A percentile compares a stretch with the other conserved stretches of the same genome.
Evolutionary conservation across 92 coral and sea anemone species (phyloP).

Genomic region (Phenganax marumi): DNA sequence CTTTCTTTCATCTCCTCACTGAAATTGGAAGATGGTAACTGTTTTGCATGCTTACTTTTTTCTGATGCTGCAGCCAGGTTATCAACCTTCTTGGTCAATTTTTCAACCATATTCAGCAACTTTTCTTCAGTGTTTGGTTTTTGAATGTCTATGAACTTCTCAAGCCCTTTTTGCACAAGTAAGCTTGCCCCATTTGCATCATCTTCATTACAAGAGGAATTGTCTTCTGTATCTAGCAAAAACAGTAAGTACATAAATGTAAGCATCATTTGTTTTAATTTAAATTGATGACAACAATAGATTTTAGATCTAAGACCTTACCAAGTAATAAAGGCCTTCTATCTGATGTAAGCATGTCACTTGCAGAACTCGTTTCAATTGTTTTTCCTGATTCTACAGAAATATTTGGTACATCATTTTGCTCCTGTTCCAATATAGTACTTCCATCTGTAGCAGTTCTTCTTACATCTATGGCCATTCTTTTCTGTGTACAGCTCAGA

Average conservation of each 20-base stretch:
- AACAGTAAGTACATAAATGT: neutral
- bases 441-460: neutral
- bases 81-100: constrained; percentile 1
- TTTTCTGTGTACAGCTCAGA: neutral
- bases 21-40: neutral
- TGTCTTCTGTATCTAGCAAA: neutral
- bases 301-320: no score
- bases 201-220: neutral
- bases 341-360: no score
- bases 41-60: neutral
- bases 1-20: neutral
- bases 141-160: neutral
- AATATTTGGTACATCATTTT: neutral
- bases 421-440: neutral
- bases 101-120: neutral
- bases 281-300: no score
- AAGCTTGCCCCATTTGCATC: neutral
- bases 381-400: neutral
- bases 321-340: no score
- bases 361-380: no score
- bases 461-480: neutral
- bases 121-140: neutral
- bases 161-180: constrained; percentile 5
- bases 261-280: no score
- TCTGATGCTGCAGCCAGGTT: neutral